Evolutionary conservation across 2,797 vertebrate genomes (phyloP), one percentile per base, ranked within the genome.

Genomic region (Antrozous pallidus): DNA sequence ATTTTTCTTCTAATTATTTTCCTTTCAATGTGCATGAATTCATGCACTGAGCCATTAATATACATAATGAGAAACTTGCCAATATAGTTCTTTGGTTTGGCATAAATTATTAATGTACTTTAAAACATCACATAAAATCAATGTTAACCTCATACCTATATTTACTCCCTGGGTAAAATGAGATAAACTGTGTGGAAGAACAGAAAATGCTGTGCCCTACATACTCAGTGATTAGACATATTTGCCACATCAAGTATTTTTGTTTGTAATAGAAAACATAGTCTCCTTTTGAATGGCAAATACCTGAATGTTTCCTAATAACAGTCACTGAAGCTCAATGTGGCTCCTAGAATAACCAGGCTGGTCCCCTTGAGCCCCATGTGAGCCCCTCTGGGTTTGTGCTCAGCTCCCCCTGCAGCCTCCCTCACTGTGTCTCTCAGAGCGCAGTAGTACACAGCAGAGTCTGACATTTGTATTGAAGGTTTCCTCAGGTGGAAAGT

Each of bases 401-500:
- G 88, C 26, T 90, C 73, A 71, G 93, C 56, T 87, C 22, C 31
- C 26, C 8, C 54, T 51, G 5, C 20, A 38, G 24, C 6, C 54
- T 2, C 18, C 26, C 16, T 88, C 95, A 91, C 82, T 91, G 95
- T 96, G 96, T 77, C 47, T 4, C 11, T 6, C 84, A 93, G 13
- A 20, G 12, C 73, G 1, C 96, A 97, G 79, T 75, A 93, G 54
- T 95, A 96, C 36, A 89, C 6, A 0, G 86, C 94, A 0, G 78
- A 75, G 33, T 96, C 95, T 11, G 51, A 71, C 28, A 14, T 11
- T 8, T 78, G 33, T 20, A 88, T 61, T 0, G 36, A 56, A 2
- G 2, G 3, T 28, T 97, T 96, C 42, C 28, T 24, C 49, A 96
- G 92, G 51, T 90, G 79, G 51, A 87, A 95, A 61, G 82, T 70